Evolutionary conservation across 2,113 vertebrate genomes (phyloP).

Genomic region (Montifringilla adamsi): DNA sequence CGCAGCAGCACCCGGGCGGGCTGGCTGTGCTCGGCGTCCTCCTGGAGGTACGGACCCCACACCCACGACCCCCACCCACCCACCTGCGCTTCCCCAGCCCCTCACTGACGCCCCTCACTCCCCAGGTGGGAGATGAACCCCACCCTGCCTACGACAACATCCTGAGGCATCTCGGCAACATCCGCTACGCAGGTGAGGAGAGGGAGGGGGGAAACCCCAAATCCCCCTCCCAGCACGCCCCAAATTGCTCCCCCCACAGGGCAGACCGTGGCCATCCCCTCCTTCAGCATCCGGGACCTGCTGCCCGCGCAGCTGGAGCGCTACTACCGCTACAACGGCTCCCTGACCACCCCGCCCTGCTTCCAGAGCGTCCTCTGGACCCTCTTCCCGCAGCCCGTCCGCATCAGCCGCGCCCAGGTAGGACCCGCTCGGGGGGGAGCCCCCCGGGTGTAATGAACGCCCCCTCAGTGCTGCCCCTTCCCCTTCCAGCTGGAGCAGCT

Average conservation of each 20-base stretch:
- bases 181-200: constrained; percentile 81
- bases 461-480: fast-evolving
- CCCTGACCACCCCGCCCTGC: constrained; percentile 91
- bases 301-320: constrained; percentile 76
- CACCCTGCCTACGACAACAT: constrained; percentile 82
- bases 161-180: constrained; percentile 76
- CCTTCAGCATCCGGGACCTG: constrained; percentile 80
- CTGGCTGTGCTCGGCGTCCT: constrained; percentile 87
- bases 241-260: constrained; percentile 57
- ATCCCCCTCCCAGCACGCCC: not conserved
- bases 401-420: constrained; percentile 83
- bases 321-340: constrained; percentile 91
- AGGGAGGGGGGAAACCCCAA: not conserved
- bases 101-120: not conserved
- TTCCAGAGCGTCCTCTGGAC: constrained; percentile 88
- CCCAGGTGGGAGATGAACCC: constrained; percentile 76
- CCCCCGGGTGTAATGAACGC: fast-evolving
- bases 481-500: constrained; percentile 68
- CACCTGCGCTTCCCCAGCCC: not conserved
- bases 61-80: not conserved
- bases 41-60: constrained; percentile 73
- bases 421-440: not conserved
- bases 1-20: constrained; percentile 75
- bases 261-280: constrained; percentile 75
- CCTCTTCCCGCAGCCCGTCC: constrained; percentile 77